A percentile compares a stretch with the other conserved stretches of the same genome.
Conservation (phyloP, 1,140 invertebrate genomes). For the Diploscapter pachys region DNA sequence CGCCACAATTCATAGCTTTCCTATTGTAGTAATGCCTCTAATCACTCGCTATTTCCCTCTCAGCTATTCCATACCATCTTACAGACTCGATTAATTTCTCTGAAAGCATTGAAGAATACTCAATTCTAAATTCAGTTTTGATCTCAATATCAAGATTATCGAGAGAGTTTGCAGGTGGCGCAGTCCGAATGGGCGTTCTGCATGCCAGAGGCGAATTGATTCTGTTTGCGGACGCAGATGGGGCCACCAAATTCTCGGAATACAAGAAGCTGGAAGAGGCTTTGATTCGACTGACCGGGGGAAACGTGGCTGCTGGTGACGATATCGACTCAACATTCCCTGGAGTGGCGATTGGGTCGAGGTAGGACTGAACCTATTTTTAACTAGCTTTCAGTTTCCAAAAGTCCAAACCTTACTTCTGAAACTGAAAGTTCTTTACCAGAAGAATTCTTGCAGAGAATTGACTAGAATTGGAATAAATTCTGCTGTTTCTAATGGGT, state of each 20-base stretch:
- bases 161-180: constrained; percentile 37
- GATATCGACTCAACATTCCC: constrained; percentile 48
- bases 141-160: background rate
- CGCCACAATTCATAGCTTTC: too few species aligned
- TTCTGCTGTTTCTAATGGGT: too few species aligned
- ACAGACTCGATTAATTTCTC: background rate
- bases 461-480: too few species aligned
- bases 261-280: constrained; percentile 75
- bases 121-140: background rate
- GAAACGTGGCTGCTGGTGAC: constrained; percentile 25
- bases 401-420: too few species aligned
- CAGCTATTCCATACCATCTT: background rate
- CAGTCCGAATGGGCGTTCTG: constrained; percentile 75
- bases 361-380: constrained; percentile 17
- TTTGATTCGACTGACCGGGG: constrained; percentile 29
- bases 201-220: constrained; percentile 79
- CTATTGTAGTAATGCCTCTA: too few species aligned
- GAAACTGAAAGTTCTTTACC: too few species aligned
- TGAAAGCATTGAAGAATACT: background rate
- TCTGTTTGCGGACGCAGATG: constrained; percentile 99
- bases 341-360: constrained; percentile 49
- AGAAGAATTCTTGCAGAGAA: too few species aligned
- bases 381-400: background rate
- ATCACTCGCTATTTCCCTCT: background rate
- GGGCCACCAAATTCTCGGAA: constrained; percentile 91